Conservation (phyloP, 2,113 vertebrate species). For the Amphiprion percula region DNA sequence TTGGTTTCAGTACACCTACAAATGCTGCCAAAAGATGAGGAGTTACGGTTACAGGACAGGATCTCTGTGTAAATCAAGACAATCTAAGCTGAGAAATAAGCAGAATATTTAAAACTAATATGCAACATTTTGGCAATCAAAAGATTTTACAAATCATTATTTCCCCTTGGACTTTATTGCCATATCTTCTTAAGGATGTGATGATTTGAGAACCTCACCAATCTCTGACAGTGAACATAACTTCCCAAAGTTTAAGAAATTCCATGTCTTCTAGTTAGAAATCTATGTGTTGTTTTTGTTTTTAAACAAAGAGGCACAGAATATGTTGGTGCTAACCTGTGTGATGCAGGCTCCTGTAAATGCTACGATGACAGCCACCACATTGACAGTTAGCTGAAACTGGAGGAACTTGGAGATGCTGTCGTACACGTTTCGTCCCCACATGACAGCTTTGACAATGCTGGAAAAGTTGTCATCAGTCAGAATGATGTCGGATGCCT, state of each 20-base stretch:
- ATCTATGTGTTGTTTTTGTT: too few species aligned
- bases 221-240: not conserved
- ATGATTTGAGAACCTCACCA: not conserved
- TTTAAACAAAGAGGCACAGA: not conserved
- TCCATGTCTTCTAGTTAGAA: not conserved
- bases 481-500: conserved; percentile 99
- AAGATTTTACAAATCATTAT: not conserved
- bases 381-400: conserved; percentile 98
- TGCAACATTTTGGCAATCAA: too few species aligned
- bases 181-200: not conserved
- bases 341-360: conserved; percentile 99
- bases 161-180: not conserved
- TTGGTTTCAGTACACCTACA: not conserved
- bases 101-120: not conserved
- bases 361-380: conserved; percentile 98
- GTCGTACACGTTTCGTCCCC: conserved; percentile 98
- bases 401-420: conserved; percentile 99
- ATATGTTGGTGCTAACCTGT: conserved; percentile 85
- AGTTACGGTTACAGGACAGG: not conserved
- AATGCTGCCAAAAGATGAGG: not conserved
- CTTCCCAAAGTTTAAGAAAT: not conserved
- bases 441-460: conserved; percentile 99
- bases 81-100: not conserved
- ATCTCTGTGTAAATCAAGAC: not conserved
- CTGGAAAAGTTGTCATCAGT: conserved; percentile 99